Evolutionary conservation across 2,888 invertebrate species (phyloP).

Genomic region (Antitype chi): DNA sequence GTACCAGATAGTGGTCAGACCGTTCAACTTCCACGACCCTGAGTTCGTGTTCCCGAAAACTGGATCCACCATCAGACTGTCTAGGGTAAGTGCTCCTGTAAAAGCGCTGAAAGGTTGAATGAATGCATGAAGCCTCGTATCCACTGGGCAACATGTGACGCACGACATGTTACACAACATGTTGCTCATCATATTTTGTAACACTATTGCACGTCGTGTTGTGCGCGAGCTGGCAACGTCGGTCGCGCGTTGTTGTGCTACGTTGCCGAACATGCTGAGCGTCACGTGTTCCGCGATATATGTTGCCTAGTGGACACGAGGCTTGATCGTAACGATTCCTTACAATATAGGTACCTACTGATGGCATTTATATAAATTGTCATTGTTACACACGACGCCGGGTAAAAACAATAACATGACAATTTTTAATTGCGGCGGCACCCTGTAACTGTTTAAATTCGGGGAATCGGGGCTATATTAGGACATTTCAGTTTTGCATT

Average conservation of each 20-base stretch:
- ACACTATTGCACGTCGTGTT: too few relatives aligned
- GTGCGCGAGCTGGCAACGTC: too few relatives aligned
- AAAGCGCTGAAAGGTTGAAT: not conserved
- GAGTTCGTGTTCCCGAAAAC: conserved; percentile 87
- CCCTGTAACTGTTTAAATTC: not conserved
- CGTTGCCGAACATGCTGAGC: too few relatives aligned
- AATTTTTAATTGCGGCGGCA: not conserved
- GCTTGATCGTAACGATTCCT: not conserved
- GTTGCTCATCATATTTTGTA: too few relatives aligned
- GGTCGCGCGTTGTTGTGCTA: too few relatives aligned
- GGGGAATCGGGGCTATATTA: not conserved
- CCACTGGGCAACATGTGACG: too few relatives aligned
- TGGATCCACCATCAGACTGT: conserved; percentile 79
- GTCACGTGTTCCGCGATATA: too few relatives aligned
- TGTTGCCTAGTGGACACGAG: too few relatives aligned
- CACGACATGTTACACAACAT: not conserved
- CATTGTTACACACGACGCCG: too few relatives aligned
- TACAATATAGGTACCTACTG: not conserved
- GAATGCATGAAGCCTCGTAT: not conserved
- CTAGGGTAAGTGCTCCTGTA: conserved; percentile 77
- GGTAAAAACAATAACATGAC: not conserved
- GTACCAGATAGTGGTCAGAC: conserved; percentile 87
- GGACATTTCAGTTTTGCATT: not conserved
- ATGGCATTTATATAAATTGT: too few relatives aligned
- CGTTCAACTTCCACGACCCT: conserved; percentile 91